Percentiles rank a stretch among this genome's conserved stretches.
phyloP scores from a whole-genome alignment of 2,113 vertebrate genomes.

The Microtus richardsoni region DNA sequence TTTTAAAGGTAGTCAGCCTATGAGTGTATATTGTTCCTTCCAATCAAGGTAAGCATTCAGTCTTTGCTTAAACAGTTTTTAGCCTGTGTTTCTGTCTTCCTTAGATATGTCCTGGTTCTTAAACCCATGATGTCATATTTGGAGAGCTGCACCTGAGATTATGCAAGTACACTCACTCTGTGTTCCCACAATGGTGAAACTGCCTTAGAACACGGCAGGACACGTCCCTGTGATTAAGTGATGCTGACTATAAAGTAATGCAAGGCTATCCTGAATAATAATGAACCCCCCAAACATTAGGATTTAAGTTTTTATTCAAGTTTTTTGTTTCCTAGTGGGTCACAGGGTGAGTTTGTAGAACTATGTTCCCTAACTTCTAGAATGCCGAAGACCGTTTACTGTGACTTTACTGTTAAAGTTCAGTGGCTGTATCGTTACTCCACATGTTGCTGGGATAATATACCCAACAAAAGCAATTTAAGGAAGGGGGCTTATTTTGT shows the following conservation, averaged over 20 bases:
- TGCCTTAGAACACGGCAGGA: background rate
- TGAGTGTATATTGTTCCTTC: conserved; percentile 9
- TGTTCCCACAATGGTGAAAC: background rate
- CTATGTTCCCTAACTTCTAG: conserved; percentile 36
- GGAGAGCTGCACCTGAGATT: too few relatives aligned
- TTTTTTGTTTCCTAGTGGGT: conserved; percentile 16
- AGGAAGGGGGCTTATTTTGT: background rate
- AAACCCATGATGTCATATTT: background rate
- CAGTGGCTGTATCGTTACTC: background rate
- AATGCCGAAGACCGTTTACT: conserved; percentile 13
- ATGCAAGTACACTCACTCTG: background rate
- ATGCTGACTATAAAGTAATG: background rate
- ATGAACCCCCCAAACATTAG: background rate
- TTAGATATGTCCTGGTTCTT: conserved; percentile 21
- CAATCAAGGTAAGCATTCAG: background rate
- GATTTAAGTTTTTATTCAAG: background rate
- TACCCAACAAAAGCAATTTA: background rate
- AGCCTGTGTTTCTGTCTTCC: background rate
- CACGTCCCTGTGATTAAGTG: background rate
- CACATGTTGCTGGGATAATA: background rate
- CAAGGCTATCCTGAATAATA: background rate
- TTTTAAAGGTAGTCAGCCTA: background rate
- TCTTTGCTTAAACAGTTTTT: conserved; percentile 12
- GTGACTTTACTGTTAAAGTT: conserved; percentile 2
- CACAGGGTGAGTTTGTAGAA: background rate